A percentile compares a stretch with the other conserved stretches of the same genome.
phyloP scores from a whole-genome alignment of 2,888 invertebrate species.

The Salpingus planirostris region DNA sequence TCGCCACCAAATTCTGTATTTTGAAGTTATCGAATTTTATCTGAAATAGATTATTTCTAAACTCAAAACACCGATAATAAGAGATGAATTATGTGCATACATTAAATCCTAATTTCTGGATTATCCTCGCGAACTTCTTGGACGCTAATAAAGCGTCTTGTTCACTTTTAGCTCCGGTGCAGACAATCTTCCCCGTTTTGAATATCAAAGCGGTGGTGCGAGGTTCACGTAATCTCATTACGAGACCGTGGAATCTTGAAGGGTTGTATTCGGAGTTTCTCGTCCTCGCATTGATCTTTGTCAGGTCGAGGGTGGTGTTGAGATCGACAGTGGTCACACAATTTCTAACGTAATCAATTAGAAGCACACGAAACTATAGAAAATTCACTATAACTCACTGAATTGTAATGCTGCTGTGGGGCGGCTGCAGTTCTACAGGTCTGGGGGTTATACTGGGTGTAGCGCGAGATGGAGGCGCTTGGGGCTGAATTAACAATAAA shows the following conservation, averaged over 20 bases:
- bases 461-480: constrained; percentile 5
- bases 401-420: constrained; percentile 29
- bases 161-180: constrained; percentile 73
- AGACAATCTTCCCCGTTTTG: constrained; percentile 73
- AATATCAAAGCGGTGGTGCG: constrained; percentile 68
- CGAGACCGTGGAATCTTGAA: constrained; percentile 69
- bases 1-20: constrained; percentile 69
- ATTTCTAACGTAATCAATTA: constrained; percentile 47
- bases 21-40: constrained; percentile 71
- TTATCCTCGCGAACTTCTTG: constrained; percentile 72
- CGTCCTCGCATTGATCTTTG: constrained; percentile 68
- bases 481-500: constrained; percentile 4
- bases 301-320: constrained; percentile 61
- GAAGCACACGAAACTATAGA: too few species aligned
- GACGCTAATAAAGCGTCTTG: constrained; percentile 67
- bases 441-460: constrained; percentile 27
- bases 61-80: not conserved
- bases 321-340: constrained; percentile 74
- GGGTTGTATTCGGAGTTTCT: constrained; percentile 80
- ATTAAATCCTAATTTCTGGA: constrained; percentile 71
- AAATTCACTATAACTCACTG: not conserved
- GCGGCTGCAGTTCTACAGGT: constrained; percentile 44
- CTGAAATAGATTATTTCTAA: constrained; percentile 41
- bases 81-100: constrained; percentile 42
- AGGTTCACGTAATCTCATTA: constrained; percentile 75